Base-by-base conservation (phyloP, 1,140 invertebrate genomes). In the Bombus soroeensis region DNA sequence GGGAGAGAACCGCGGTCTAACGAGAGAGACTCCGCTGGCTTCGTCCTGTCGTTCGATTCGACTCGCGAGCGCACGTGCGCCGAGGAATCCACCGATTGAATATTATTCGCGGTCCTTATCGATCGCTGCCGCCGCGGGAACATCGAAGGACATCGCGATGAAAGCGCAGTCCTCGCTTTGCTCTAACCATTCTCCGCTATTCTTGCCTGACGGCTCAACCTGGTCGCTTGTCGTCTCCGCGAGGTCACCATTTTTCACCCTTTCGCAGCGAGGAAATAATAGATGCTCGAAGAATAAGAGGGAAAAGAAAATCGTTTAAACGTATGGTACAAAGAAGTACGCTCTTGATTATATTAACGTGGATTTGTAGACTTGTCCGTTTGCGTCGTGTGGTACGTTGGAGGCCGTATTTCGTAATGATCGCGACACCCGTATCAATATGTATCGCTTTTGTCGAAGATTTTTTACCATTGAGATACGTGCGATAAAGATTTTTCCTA, bases 31-130 rank as follows among this genome's bases (percentile, higher is more conserved):
- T 9, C 18, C 9, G 78, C 82, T 66, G 32, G 47, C 32, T 39
- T 66, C 62, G 43, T 79, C 73, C 41, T 81, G 72, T 84, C 82
- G 82, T 37, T 62, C 71, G 37, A 22, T 64, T 73, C 77, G 79
- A 41, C 62, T 71, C 41, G 75, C 57, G 53, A 53, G 47, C 64
- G 83, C 84, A 89, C 84, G 88, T 89, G 88, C 80, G 79, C 76
- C 76, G 47, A 72, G 81, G 88, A 85, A 86, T 89, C 75, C 86
- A 75, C 83, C 86, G 88, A 87, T 85, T 90, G 86, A 89, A 88
- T 87, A 87, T 88, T 88, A 91, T 81, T 86, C 59, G 82, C 81
- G 37, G 66, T 43, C 76, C 83, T 85, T 85, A 85, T 85, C 83
- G 83, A 85, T 85, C 83, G 83, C n/a, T 79, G 64, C 47, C 64